Conservation (phyloP, 2,888 invertebrate genomes). For the Eutolmus rufibarbis region DNA sequence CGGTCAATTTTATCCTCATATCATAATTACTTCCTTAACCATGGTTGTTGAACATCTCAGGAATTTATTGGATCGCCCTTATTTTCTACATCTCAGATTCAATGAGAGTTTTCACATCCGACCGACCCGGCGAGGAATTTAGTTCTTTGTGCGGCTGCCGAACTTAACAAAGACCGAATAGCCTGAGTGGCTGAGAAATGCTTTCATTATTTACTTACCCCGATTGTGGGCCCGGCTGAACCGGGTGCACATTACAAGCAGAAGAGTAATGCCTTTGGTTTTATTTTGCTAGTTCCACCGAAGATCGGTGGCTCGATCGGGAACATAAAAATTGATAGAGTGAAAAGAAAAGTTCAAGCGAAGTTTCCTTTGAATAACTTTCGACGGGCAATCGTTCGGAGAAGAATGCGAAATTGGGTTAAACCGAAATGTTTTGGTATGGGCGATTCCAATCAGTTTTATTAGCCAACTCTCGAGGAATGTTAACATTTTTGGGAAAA, state of each 20-base stretch:
- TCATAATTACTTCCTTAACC: background rate
- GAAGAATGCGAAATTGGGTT: slow-evolving; percentile 31
- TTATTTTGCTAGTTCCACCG: background rate
- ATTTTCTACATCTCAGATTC: background rate
- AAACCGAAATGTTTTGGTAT: slow-evolving; percentile 21
- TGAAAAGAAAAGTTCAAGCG: background rate
- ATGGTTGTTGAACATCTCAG: background rate
- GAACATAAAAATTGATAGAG: slow-evolving; percentile 27
- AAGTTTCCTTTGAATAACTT: slow-evolving; percentile 27
- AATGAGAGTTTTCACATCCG: background rate
- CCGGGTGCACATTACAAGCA: background rate
- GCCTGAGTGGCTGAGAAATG: background rate
- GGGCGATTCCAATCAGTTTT: slow-evolving; percentile 34
- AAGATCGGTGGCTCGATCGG: background rate
- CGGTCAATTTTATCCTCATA: background rate
- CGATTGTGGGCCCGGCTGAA: background rate
- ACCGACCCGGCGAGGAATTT: background rate
- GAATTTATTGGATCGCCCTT: background rate
- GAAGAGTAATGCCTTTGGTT: background rate
- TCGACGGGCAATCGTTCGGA: background rate
- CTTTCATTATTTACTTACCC: slow-evolving; percentile 11
- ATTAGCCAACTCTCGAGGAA: background rate
- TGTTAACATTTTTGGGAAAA: background rate
- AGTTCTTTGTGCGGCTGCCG: background rate
- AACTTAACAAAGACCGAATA: background rate